Conservation (phyloP, 64 coral and sea anemone species). For the Actinia equina region DNA sequence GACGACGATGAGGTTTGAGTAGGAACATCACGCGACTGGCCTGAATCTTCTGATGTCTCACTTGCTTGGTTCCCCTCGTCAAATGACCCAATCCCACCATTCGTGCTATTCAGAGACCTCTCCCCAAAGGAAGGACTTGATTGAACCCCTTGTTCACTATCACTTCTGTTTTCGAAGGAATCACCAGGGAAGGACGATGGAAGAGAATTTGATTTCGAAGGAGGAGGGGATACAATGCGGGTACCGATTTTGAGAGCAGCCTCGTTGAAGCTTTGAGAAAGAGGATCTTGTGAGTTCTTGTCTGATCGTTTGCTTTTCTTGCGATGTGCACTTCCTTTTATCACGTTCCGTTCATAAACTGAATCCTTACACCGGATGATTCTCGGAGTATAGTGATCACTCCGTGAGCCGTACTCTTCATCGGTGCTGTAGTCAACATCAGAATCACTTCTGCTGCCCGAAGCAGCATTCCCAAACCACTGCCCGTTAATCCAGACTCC, state of each 20-base stretch:
- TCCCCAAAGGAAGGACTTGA: neutral
- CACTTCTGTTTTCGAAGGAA: neutral
- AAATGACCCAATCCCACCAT: neutral
- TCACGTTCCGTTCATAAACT: neutral
- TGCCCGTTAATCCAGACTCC: constrained; percentile 17
- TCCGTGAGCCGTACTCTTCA: constrained; percentile 15
- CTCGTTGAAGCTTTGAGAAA: neutral
- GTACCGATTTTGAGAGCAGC: neutral
- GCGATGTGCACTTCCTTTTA: neutral
- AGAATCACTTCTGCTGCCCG: neutral
- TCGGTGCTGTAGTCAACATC: constrained; percentile 35
- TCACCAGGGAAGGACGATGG: neutral
- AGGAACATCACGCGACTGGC: neutral
- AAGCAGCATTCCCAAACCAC: neutral
- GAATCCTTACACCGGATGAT: neutral
- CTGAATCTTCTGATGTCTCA: neutral
- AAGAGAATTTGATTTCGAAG: neutral
- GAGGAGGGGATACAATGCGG: neutral
- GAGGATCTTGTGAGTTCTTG: neutral
- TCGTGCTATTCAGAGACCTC: neutral
- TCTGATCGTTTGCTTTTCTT: neutral
- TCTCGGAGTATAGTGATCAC: neutral
- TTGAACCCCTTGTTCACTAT: neutral
- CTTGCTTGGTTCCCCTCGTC: neutral
- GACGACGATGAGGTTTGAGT: neutral